Percentiles rank a stretch among this genome's conserved stretches.
Conservation (phyloP, 2,888 invertebrate species). For the Mechanitis messenoides region DNA sequence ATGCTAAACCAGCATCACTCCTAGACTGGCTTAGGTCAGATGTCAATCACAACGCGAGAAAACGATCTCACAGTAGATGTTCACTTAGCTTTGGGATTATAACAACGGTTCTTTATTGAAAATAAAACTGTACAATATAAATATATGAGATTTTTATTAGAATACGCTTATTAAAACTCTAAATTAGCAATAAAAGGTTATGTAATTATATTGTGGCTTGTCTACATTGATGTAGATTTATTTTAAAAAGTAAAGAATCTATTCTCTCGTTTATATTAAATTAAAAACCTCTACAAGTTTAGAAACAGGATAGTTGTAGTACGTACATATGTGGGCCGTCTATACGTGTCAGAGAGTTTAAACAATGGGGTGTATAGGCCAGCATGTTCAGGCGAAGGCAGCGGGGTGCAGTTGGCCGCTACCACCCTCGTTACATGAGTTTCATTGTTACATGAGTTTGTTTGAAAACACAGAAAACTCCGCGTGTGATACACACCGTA, state of each 20-base stretch:
- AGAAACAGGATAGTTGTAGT: conserved; percentile 28
- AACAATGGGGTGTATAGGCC: conserved; percentile 34
- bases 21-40: conserved; percentile 19
- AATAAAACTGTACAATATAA: conserved; percentile 8
- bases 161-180: background rate
- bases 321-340: conserved; percentile 23
- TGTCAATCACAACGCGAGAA: conserved; percentile 20
- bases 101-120: conserved; percentile 5
- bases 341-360: conserved; percentile 35
- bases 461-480: conserved; percentile 68
- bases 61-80: conserved; percentile 14
- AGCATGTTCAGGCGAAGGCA: conserved; percentile 52
- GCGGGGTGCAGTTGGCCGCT: conserved; percentile 46
- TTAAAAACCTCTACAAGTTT: conserved; percentile 23
- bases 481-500: conserved; percentile 64
- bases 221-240: no score
- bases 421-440: conserved; percentile 42
- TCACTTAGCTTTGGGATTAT: conserved; percentile 7
- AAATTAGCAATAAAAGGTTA: no score
- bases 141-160: background rate
- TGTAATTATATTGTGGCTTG: no score
- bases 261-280: no score
- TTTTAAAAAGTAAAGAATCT: no score
- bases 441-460: conserved; percentile 69
- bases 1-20: background rate